phyloP scores from a whole-genome alignment of 2,797 vertebrate genomes.

The Fistularia commersonii region DNA sequence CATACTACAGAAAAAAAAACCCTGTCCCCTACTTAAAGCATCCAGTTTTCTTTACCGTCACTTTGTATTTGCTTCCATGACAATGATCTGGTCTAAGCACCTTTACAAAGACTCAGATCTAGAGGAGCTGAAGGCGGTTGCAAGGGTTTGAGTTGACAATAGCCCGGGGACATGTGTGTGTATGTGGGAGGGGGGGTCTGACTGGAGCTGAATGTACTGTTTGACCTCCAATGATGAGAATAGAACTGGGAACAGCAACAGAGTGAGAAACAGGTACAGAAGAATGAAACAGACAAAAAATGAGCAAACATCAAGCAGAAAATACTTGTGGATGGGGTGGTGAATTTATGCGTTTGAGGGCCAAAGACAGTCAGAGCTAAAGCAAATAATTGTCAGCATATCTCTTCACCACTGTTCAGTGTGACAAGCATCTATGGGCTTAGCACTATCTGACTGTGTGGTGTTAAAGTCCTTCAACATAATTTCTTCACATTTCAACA shows the following conservation, averaged over 20 bases:
- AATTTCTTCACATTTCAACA: slow-evolving; percentile 69
- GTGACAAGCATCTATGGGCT: slow-evolving; percentile 47
- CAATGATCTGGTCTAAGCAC: slow-evolving; percentile 65
- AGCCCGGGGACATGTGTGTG: slow-evolving; percentile 19
- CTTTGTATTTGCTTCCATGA: slow-evolving; percentile 69
- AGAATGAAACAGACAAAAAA: slow-evolving; percentile 12
- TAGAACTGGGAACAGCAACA: slow-evolving; percentile 5
- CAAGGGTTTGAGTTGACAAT: slow-evolving; percentile 45
- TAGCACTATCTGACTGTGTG: slow-evolving; percentile 59
- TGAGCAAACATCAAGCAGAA: slow-evolving; percentile 7
- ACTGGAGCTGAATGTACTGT: slow-evolving; percentile 38
- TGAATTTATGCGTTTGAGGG: slow-evolving; percentile 3
- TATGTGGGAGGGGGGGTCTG: slow-evolving; percentile 19
- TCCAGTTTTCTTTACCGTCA: slow-evolving; percentile 70
- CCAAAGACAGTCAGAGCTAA: slow-evolving; percentile 13
- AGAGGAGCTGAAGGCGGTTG: slow-evolving; percentile 38
- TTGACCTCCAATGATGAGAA: slow-evolving; percentile 38
- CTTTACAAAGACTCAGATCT: slow-evolving; percentile 47
- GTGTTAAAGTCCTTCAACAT: slow-evolving; percentile 62
- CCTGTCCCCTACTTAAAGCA: slow-evolving; percentile 33
- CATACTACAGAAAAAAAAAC: slow-evolving; percentile 11
- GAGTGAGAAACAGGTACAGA: not conserved
- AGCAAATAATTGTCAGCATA: slow-evolving; percentile 46
- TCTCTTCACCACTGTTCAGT: slow-evolving; percentile 23
- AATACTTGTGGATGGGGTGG: slow-evolving; percentile 1